These are phyloP conservation scores for Drosophila birchii DNA, from an alignment of 2,888 invertebrate genomes.

Conservation along the genomic window DNA sequence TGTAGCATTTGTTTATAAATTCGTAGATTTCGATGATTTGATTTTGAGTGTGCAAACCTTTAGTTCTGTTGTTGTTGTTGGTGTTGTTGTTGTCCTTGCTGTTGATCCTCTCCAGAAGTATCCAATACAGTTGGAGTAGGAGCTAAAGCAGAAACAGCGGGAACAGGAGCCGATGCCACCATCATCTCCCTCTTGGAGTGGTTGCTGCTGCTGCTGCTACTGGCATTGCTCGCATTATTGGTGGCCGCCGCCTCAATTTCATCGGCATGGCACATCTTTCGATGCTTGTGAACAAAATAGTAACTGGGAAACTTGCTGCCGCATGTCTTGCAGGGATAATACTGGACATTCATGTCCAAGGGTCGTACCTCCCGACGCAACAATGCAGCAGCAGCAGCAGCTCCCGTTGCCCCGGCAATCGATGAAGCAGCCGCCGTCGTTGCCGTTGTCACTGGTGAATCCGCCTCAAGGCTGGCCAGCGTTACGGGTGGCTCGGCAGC, in stretches of 20 bases:
- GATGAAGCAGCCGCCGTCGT: background rate
- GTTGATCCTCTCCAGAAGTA: conserved; percentile 2
- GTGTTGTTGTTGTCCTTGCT: background rate
- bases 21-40: conserved; percentile 57
- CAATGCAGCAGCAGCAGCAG: conserved; percentile 46
- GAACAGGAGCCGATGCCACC: background rate
- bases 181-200: conserved; percentile 24
- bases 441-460: background rate
- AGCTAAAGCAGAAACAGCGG: background rate
- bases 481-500: background rate
- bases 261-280: conserved; percentile 92
- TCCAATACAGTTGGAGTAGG: background rate
- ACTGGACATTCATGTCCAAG: conserved; percentile 92
- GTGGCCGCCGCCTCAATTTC: conserved; percentile 74
- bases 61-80: conserved; percentile 3
- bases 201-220: conserved; percentile 31
- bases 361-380: conserved; percentile 87
- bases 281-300: conserved; percentile 96
- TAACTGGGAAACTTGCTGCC: conserved; percentile 96
- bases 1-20: conserved; percentile 54
- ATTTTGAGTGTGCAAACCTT: conserved; percentile 6
- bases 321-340: conserved; percentile 96
- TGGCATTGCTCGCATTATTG: conserved; percentile 9
- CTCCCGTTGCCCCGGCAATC: background rate
- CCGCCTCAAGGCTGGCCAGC: conserved; percentile 2